A percentile compares a stretch with the other conserved stretches of the same genome.
Evolutionary conservation across 2,113 vertebrate species (phyloP).

Genomic region (Corydoras sp.): DNA sequence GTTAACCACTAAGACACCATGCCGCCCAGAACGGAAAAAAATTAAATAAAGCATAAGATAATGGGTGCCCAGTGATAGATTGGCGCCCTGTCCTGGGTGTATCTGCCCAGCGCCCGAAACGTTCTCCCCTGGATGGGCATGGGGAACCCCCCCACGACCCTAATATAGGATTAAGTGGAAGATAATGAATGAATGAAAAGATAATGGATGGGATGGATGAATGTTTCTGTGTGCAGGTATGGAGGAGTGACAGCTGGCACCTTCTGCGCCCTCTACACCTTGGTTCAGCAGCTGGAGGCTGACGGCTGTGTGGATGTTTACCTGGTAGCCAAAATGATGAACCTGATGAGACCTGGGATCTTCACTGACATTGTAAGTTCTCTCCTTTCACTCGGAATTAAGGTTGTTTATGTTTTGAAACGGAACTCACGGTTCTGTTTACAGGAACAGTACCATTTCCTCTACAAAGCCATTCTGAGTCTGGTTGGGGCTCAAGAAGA

Average conservation of each 20-base stretch:
- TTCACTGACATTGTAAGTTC: slow-evolving; percentile 83
- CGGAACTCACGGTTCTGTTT: neutral
- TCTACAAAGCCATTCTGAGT: slow-evolving; percentile 93
- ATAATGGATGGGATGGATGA: no score
- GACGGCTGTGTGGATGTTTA: slow-evolving; percentile 85
- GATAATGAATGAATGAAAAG: no score
- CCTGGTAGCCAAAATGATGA: slow-evolving; percentile 85
- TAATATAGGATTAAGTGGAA: no score
- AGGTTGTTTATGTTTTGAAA: neutral
- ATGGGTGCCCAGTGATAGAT: no score
- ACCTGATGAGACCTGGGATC: slow-evolving; percentile 86
- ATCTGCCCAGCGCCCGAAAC: no score
- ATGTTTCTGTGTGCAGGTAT: slow-evolving; percentile 62
- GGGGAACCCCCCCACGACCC: no score
- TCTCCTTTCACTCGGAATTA: neutral
- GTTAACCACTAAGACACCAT: no score
- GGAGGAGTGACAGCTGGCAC: slow-evolving; percentile 87
- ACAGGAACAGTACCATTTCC: slow-evolving; percentile 93
- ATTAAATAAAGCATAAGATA: no score
- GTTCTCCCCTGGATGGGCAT: no score
- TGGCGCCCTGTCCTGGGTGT: no score
- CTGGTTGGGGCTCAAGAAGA: slow-evolving; percentile 85
- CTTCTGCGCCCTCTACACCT: slow-evolving; percentile 82
- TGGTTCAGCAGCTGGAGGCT: slow-evolving; percentile 81
- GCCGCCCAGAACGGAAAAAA: no score